Base-by-base conservation (phyloP, 2,113 vertebrate genomes). In the Dicaeum eximium region DNA sequence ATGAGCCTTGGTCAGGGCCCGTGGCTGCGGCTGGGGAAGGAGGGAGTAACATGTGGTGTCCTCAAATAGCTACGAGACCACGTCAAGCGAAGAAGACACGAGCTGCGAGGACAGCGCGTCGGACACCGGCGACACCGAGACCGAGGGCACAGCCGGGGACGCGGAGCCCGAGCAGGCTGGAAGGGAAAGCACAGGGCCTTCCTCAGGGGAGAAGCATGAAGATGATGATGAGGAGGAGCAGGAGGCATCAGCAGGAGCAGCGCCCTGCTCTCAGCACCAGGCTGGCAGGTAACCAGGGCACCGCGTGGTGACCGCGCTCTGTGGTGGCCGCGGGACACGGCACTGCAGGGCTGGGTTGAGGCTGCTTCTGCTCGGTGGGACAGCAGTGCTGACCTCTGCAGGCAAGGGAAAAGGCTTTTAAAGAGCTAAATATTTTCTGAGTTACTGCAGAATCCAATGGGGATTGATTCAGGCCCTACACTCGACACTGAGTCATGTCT, bases 41-140 rank as follows among this genome's bases (percentile, higher is more conserved):
- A 75, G 73, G 45, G 48, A 96, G 27, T 96, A 95, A 96, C 78
- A 3, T 96, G 64, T 96, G 92, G 60, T 98, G 85, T 97, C 94
- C 93, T 88, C 93, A 95, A 78, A 66, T 94, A 99, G 99, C 92
- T 99, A 99, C 33, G 99, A 99, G 97, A 98, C 98, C 2, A 99
- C 99, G 7, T 99, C 99, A 57, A 99, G 99, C 2, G 99, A 99
- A 96, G 99, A 99, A 96, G 99, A 99, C 96, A 98, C 99, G 40
- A 99, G 99, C 13, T 98, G 98, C 2, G 99, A 99, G 50, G 99
- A 99, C 80, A 98, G 95, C 94, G 94, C 88, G 11, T 97, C 97
- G 0, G 98, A 97, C 5, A n/a, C n/a, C n/a, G 94, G 96, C 7
- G 80, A 95, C 7, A 86, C 22, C 9, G 97, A 98, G 70, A 96